These are phyloP conservation scores for Carassius auratus DNA, from an alignment of 2,113 vertebrate genomes.

Conservation along the genomic window DNA sequence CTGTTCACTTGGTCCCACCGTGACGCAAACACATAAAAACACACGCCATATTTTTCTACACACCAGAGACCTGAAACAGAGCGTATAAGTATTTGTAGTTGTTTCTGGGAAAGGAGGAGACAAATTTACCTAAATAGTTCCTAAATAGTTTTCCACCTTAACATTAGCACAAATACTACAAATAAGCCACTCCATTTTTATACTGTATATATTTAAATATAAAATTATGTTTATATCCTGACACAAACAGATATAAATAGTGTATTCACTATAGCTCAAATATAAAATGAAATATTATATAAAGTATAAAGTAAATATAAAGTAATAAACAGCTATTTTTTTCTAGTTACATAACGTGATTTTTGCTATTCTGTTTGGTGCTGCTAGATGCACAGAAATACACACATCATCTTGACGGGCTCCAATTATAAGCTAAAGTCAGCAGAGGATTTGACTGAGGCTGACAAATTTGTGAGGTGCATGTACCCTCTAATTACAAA, in stretches of 20 bases:
- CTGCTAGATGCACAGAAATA: neutral
- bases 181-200: neutral
- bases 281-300: too few relatives aligned
- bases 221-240: too few relatives aligned
- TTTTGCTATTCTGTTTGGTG: neutral
- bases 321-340: neutral
- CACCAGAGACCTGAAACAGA: neutral
- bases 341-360: neutral
- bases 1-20: neutral
- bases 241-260: too few relatives aligned
- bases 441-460: slow-evolving; percentile 3
- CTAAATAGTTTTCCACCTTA: too few relatives aligned
- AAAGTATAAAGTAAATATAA: too few relatives aligned
- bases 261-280: too few relatives aligned
- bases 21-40: slow-evolving; percentile 6
- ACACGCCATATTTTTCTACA: neutral
- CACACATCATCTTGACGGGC: neutral
- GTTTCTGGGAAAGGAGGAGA: too few relatives aligned
- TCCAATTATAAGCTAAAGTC: slow-evolving; percentile 20
- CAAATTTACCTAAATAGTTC: too few relatives aligned
- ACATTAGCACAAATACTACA: too few relatives aligned
- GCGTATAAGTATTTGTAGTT: neutral
- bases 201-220: too few relatives aligned
- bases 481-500: neutral
- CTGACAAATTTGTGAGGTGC: slow-evolving; percentile 16